phyloP scores from a whole-genome alignment of 2,113 vertebrate genomes.

The Oostethus manadensis region DNA sequence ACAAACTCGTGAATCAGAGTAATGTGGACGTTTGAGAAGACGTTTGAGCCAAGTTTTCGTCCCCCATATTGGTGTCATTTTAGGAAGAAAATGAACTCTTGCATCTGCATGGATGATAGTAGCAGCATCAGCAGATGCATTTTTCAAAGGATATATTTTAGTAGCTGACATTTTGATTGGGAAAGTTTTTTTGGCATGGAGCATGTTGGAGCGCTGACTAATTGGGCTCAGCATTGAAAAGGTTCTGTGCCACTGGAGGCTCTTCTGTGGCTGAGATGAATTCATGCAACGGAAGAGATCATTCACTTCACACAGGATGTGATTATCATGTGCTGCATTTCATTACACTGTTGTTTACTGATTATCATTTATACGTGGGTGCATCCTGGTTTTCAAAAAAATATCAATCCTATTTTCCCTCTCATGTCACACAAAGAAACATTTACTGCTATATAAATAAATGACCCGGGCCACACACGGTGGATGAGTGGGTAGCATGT shows the following conservation, averaged over 20 bases:
- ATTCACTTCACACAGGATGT: too few relatives aligned
- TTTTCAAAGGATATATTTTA: slow-evolving; percentile 4
- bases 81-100: background rate
- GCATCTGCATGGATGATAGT: background rate
- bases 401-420: too few relatives aligned
- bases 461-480: too few relatives aligned
- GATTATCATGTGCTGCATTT: background rate
- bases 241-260: slow-evolving; percentile 6
- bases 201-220: background rate
- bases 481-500: too few relatives aligned
- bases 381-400: too few relatives aligned
- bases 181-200: background rate
- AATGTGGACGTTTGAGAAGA: too few relatives aligned
- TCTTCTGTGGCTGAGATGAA: background rate
- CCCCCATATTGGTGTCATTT: background rate
- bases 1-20: background rate
- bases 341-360: too few relatives aligned
- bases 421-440: too few relatives aligned
- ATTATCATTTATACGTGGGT: too few relatives aligned
- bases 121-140: background rate
- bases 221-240: background rate
- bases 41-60: background rate
- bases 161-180: slow-evolving; percentile 3
- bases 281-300: background rate
- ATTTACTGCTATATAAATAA: too few relatives aligned